phyloP scores from a whole-genome alignment of 2,797 vertebrate genomes.

The Helicolenus hilgendorfi region DNA sequence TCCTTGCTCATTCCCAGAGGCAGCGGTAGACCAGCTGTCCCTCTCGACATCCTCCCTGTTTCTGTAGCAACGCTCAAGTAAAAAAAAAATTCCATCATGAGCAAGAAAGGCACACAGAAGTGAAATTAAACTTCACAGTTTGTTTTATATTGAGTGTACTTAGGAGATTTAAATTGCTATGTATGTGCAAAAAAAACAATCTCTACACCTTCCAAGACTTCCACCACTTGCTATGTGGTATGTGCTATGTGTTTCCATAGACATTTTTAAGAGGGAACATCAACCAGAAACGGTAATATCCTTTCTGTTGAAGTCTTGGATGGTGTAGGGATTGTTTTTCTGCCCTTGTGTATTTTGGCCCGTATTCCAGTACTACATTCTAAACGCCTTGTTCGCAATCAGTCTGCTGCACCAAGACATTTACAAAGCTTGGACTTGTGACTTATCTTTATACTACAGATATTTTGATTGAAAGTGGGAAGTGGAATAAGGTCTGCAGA shows the following conservation, averaged over 20 bases:
- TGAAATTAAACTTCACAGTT: not conserved
- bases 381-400: not conserved
- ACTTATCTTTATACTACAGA: not conserved
- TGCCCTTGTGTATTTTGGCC: not conserved
- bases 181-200: too few relatives aligned
- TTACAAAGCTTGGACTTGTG: not conserved
- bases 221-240: too few relatives aligned
- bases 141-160: not conserved
- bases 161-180: not conserved
- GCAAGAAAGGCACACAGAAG: not conserved
- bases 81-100: not conserved
- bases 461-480: not conserved
- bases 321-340: not conserved
- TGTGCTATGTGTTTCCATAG: not conserved
- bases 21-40: not conserved
- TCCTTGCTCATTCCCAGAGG: not conserved
- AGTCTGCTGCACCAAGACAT: not conserved
- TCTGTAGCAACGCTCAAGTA: not conserved
- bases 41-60: slow-evolving; percentile 2
- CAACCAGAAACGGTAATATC: not conserved
- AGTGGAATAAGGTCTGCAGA: not conserved
- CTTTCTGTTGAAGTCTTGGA: not conserved
- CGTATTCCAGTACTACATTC: not conserved
- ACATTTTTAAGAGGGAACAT: not conserved
- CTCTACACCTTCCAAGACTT: too few relatives aligned